A percentile compares a stretch with the other conserved stretches of the same genome.
phyloP scores from a whole-genome alignment of 2,113 vertebrate species.

The Probosciger aterrimus region DNA sequence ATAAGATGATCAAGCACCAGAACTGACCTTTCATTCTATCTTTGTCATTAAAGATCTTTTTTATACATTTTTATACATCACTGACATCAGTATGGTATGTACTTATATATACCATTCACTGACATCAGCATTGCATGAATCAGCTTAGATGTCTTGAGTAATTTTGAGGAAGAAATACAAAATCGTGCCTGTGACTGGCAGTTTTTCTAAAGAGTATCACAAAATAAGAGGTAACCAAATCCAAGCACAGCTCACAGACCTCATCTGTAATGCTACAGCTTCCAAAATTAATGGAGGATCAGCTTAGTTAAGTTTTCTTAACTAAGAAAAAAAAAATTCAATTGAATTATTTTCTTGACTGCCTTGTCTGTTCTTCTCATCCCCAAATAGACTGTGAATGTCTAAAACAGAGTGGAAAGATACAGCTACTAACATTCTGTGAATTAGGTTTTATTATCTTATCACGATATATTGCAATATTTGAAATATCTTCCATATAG shows the following conservation, averaged over 20 bases:
- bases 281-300: neutral
- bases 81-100: too few relatives aligned
- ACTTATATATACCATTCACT: neutral
- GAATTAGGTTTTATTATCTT: neutral
- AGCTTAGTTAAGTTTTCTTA: neutral
- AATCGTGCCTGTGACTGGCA: neutral
- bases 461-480: neutral
- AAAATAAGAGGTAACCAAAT: neutral
- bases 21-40: neutral
- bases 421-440: neutral
- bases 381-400: neutral
- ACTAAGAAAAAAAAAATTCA: neutral
- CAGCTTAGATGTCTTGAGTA: neutral
- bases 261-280: neutral
- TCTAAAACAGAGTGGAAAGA: neutral
- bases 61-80: too few relatives aligned
- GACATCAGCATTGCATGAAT: neutral
- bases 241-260: neutral
- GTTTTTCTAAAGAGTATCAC: neutral
- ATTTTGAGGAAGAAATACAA: neutral
- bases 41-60: neutral
- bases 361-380: neutral
- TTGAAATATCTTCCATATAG: neutral
- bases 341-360: neutral
- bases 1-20: neutral